phyloP scores from a whole-genome alignment of 2,797 vertebrate genomes.

The Siniperca undulata region DNA sequence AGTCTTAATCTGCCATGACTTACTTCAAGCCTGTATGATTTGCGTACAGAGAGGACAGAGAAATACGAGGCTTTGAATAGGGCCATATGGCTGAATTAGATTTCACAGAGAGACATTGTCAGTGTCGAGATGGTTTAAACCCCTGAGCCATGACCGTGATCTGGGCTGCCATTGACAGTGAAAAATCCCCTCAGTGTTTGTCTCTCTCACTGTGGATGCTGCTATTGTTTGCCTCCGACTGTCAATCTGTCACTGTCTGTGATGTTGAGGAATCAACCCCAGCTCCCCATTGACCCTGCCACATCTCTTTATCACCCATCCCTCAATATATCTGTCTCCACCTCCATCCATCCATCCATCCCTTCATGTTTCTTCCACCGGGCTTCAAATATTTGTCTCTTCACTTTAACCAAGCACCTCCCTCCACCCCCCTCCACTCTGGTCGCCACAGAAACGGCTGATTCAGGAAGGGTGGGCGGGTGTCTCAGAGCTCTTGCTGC shows the following conservation, averaged over 20 bases:
- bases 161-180: constrained; percentile 58
- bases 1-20: constrained; percentile 36
- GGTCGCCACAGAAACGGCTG: constrained; percentile 87
- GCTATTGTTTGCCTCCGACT: constrained; percentile 66
- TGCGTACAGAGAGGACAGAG: constrained; percentile 39
- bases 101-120: constrained; percentile 68
- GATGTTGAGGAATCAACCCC: constrained; percentile 60
- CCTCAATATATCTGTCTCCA: constrained; percentile 48
- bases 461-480: constrained; percentile 85
- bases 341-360: constrained; percentile 47
- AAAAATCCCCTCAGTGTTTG: constrained; percentile 60
- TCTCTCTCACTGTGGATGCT: constrained; percentile 49
- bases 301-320: constrained; percentile 58
- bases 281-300: constrained; percentile 63
- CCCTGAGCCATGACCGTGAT: constrained; percentile 68
- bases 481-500: constrained; percentile 81
- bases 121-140: constrained; percentile 55
- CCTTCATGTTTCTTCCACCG: constrained; percentile 65
- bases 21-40: constrained; percentile 37
- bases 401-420: constrained; percentile 65
- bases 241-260: constrained; percentile 69
- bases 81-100: constrained; percentile 59
- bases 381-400: constrained; percentile 78
- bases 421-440: constrained; percentile 68
- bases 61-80: constrained; percentile 46